phyloP scores from a whole-genome alignment of 2,888 invertebrate genomes.

The Ormyrus thymus region DNA sequence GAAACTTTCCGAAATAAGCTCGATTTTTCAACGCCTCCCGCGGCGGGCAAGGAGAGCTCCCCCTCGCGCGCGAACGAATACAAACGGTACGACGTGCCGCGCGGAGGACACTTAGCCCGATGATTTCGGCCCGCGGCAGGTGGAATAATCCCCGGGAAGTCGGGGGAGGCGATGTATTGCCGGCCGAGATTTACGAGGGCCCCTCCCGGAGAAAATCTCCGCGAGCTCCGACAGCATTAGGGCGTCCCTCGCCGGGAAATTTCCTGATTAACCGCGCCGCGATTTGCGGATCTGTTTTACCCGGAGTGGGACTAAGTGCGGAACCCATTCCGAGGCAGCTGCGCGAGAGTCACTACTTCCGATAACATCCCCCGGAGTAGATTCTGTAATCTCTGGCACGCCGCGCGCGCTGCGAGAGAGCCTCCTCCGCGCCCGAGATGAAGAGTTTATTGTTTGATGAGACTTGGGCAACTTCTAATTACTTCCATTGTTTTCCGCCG shows the following conservation, averaged over 20 bases:
- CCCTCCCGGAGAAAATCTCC: constrained; percentile 33
- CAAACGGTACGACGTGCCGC: too few species aligned
- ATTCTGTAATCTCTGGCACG: too few species aligned
- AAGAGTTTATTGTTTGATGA: too few species aligned
- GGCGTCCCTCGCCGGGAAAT: constrained; percentile 47
- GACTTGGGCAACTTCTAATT: neutral
- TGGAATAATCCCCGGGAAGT: neutral
- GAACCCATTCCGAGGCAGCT: constrained; percentile 11
- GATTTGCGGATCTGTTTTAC: constrained; percentile 53
- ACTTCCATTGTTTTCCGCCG: neutral
- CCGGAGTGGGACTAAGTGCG: too few species aligned
- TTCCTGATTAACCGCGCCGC: constrained; percentile 52
- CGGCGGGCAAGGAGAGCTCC: neutral
- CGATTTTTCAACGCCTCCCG: constrained; percentile 21
- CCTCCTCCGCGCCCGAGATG: too few species aligned
- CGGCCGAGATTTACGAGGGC: constrained; percentile 40
- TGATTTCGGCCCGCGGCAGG: too few species aligned
- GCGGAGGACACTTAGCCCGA: too few species aligned
- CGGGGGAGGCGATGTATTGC: constrained; percentile 13
- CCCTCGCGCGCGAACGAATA: too few species aligned
- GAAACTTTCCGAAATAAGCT: neutral
- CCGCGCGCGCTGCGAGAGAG: too few species aligned
- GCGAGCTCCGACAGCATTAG: constrained; percentile 54
- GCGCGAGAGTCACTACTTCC: constrained; percentile 27
- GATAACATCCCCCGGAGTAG: too few species aligned